These are phyloP conservation scores for Okapia johnstoni DNA, from an alignment of 2,113 vertebrate genomes.

Conservation along the genomic window DNA sequence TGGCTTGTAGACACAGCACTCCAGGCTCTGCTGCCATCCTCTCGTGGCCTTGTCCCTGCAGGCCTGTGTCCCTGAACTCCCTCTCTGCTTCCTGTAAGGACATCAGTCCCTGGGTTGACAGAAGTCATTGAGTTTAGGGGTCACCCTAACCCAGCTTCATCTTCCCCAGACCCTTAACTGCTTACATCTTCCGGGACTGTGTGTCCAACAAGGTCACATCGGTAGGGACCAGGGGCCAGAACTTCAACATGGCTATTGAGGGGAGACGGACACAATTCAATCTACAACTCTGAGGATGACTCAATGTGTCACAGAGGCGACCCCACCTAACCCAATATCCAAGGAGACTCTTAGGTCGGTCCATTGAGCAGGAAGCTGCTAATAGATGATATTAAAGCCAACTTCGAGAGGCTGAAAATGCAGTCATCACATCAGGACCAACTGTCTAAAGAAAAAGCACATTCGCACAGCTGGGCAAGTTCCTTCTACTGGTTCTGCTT, in stretches of 20 bases:
- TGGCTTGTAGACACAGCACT: rapidly evolving
- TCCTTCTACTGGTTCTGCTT: neutral
- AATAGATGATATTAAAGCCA: neutral
- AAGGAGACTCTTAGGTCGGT: neutral
- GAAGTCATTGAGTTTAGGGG: neutral
- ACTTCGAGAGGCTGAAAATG: neutral
- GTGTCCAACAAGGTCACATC: neutral
- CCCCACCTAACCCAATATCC: neutral
- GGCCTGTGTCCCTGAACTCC: neutral
- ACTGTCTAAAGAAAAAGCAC: rapidly evolving
- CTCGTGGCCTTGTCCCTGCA: rapidly evolving
- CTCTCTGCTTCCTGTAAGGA: neutral
- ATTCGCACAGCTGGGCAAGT: rapidly evolving
- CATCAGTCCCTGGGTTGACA: neutral
- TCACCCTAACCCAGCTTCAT: neutral
- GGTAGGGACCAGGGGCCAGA: neutral
- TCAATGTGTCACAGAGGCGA: too few species aligned
- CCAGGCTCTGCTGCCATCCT: rapidly evolving
- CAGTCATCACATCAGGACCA: rapidly evolving
- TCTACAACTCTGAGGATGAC: neutral
- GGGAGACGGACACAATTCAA: neutral
- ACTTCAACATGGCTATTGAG: neutral
- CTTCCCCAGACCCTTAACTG: neutral
- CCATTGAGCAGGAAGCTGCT: neutral
- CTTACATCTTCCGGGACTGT: neutral